These are phyloP conservation scores for Cryptotermes secundus DNA, from an alignment of 1,140 invertebrate genomes.

Conservation along the genomic window DNA sequence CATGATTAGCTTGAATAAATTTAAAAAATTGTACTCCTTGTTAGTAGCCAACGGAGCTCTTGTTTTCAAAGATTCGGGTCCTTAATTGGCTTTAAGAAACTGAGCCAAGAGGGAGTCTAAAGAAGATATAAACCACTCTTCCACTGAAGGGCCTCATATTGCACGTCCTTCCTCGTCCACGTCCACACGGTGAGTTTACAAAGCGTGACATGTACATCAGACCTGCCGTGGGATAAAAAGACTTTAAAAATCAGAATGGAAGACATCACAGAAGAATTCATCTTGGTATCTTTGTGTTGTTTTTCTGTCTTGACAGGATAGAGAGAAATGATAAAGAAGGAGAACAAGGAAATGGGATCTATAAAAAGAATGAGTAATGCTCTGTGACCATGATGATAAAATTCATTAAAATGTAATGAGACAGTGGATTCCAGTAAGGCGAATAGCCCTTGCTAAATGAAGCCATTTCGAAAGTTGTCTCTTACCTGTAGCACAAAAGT, in stretches of 20 bases:
- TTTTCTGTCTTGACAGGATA: slow-evolving; percentile 3
- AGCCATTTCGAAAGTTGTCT: background rate
- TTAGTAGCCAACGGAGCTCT: too few relatives aligned
- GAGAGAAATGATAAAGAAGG: slow-evolving; percentile 5
- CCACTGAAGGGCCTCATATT: background rate
- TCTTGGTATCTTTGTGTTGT: background rate
- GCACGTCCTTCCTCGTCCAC: background rate
- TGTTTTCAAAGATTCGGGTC: too few relatives aligned
- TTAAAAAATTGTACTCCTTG: too few relatives aligned
- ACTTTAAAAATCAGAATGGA: background rate
- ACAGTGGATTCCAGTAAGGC: background rate
- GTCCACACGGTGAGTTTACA: background rate
- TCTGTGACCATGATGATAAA: background rate
- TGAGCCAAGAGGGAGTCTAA: too few relatives aligned
- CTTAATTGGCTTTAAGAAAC: background rate
- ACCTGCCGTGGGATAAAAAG: background rate
- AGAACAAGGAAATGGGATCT: too few relatives aligned
- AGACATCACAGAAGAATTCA: background rate
- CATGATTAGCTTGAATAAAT: too few relatives aligned
- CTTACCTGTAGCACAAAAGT: too few relatives aligned
- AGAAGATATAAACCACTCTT: background rate
- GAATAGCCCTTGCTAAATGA: background rate
- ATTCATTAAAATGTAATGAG: background rate
- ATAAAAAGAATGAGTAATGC: slow-evolving; percentile 8
- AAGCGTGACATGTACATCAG: slow-evolving; percentile 15